Evolutionary conservation across 1,140 invertebrate genomes (phyloP).

Genomic region (Megalonaias nervosa): DNA sequence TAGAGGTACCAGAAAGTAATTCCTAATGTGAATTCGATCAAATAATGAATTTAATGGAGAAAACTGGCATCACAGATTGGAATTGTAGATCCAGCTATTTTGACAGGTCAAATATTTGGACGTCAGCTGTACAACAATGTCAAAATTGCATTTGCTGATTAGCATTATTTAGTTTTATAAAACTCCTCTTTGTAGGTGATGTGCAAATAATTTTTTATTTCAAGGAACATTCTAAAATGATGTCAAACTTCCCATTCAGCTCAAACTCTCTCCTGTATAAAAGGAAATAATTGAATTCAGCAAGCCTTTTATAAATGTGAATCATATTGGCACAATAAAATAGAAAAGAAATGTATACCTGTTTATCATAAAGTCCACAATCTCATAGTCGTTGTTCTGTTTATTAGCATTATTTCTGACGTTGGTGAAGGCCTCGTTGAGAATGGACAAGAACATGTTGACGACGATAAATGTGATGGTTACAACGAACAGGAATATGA

Average conservation of each 20-base stretch:
- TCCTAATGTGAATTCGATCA: too few species aligned
- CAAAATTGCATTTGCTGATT: too few species aligned
- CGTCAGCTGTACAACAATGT: too few species aligned
- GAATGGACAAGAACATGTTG: slow-evolving; percentile 77
- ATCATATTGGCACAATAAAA: not conserved
- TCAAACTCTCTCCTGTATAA: not conserved
- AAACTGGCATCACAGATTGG: too few species aligned
- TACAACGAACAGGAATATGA: slow-evolving; percentile 75
- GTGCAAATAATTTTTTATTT: not conserved
- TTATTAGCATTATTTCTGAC: slow-evolving; percentile 76
- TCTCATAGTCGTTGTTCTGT: slow-evolving; percentile 78
- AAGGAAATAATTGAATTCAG: not conserved
- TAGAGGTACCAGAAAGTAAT: too few species aligned
- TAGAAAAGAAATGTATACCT: slow-evolving; percentile 13
- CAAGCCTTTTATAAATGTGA: not conserved
- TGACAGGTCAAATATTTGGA: too few species aligned
- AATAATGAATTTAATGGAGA: too few species aligned
- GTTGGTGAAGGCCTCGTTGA: slow-evolving; percentile 73
- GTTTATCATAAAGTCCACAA: slow-evolving; percentile 75
- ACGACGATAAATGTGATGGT: slow-evolving; percentile 74
- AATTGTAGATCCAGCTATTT: too few species aligned
- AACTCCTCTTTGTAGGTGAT: not conserved
- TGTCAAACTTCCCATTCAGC: not conserved
- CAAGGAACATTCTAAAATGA: not conserved
- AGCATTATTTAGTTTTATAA: too few species aligned